Percentiles rank a stretch among this genome's conserved stretches.
phyloP scores from a whole-genome alignment of 2,888 invertebrate genomes.

The Myathropa florea region DNA sequence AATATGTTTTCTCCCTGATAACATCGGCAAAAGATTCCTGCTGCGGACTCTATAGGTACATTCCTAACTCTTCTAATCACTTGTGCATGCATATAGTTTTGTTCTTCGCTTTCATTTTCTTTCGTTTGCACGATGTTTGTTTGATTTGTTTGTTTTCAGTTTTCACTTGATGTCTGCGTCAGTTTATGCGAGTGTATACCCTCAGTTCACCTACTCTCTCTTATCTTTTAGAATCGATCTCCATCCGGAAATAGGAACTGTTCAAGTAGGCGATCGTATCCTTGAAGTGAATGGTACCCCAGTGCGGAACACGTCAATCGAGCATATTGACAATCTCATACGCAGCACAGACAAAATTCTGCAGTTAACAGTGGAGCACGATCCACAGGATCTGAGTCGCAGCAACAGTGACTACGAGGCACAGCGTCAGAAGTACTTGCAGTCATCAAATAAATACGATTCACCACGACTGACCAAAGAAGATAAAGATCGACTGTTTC shows the following conservation, averaged over 20 bases:
- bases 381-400: conserved; percentile 87
- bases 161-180: neutral
- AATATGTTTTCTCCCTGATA: conserved; percentile 86
- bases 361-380: conserved; percentile 94
- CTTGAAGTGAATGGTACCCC: conserved; percentile 96
- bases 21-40: conserved; percentile 87
- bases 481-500: conserved; percentile 79
- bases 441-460: conserved; percentile 81
- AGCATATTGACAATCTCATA: conserved; percentile 89
- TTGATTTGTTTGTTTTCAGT: neutral
- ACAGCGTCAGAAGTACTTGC: conserved; percentile 76
- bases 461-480: conserved; percentile 79
- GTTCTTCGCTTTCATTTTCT: conserved; percentile 31
- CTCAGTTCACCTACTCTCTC: neutral
- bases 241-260: conserved; percentile 89
- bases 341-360: conserved; percentile 87
- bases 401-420: conserved; percentile 80
- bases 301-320: conserved; percentile 89
- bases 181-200: neutral
- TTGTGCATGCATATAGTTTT: conserved; percentile 63
- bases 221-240: conserved; percentile 86
- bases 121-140: conserved; percentile 37
- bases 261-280: conserved; percentile 95
- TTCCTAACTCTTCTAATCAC: conserved; percentile 34
- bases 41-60: conserved; percentile 87